phyloP scores from a whole-genome alignment of 1,140 invertebrate species.

The Microplitis demolitor region DNA sequence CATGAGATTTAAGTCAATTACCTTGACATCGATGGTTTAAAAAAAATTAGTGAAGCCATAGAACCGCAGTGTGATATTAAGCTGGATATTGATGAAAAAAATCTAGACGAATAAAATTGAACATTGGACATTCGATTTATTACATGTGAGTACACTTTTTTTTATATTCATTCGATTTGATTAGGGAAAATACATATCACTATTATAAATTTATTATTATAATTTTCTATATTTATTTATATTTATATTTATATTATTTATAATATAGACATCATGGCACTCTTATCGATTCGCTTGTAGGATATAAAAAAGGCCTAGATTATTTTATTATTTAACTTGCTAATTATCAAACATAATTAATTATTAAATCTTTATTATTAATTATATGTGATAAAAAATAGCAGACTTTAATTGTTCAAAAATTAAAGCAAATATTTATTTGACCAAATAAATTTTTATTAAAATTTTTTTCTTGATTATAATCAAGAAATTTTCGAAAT shows the following conservation, averaged over 20 bases:
- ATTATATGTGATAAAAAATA: too few relatives aligned
- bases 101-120: neutral
- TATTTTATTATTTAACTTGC: neutral
- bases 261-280: conserved; percentile 26
- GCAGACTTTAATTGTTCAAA: too few relatives aligned
- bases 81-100: neutral
- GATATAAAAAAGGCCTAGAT: conserved; percentile 22
- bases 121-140: conserved; percentile 31
- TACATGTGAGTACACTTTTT: conserved; percentile 23
- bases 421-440: too few relatives aligned
- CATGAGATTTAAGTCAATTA: too few relatives aligned
- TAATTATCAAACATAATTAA: neutral
- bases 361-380: neutral
- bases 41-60: too few relatives aligned
- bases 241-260: neutral
- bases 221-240: neutral
- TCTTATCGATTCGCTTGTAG: conserved; percentile 20
- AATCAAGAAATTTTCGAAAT: too few relatives aligned
- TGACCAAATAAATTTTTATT: too few relatives aligned
- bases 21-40: too few relatives aligned
- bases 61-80: too few relatives aligned
- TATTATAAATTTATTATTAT: conserved; percentile 24
- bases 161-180: conserved; percentile 17
- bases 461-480: too few relatives aligned
- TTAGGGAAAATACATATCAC: conserved; percentile 30